Conservation (phyloP, 1,140 invertebrate species). For the Phocides pigmalion region DNA sequence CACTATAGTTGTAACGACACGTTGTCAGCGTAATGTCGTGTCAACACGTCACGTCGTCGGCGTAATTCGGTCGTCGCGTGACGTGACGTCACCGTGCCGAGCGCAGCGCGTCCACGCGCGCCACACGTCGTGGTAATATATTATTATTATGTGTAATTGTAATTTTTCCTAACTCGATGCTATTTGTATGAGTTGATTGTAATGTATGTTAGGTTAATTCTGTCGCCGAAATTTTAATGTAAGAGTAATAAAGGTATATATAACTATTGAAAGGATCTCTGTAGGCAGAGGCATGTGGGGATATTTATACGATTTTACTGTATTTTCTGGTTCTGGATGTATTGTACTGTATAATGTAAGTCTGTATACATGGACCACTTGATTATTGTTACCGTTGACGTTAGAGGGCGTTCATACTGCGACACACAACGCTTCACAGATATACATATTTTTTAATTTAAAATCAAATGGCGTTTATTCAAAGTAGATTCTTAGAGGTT, state of each 20-base stretch:
- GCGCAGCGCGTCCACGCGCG: not conserved
- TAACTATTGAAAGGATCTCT: slow-evolving; percentile 34
- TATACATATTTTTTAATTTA: too few species aligned
- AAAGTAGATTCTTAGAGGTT: too few species aligned
- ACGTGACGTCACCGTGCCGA: too few species aligned
- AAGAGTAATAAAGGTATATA: slow-evolving; percentile 10
- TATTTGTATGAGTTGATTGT: slow-evolving; percentile 24
- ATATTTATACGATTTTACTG: slow-evolving; percentile 34
- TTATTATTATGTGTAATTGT: slow-evolving; percentile 24
- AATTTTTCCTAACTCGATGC: slow-evolving; percentile 33
- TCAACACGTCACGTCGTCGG: too few species aligned
- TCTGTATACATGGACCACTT: slow-evolving; percentile 23
- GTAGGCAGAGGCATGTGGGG: slow-evolving; percentile 20
- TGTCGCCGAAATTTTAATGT: slow-evolving; percentile 32
- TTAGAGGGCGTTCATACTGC: too few species aligned
- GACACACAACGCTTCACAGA: too few species aligned
- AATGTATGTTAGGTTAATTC: slow-evolving; percentile 32
- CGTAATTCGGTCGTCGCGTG: too few species aligned
- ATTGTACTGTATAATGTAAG: slow-evolving; percentile 29
- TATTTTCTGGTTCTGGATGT: slow-evolving; percentile 31
- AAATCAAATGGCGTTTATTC: too few species aligned
- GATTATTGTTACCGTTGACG: too few species aligned
- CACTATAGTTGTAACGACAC: too few species aligned
- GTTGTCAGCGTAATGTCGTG: too few species aligned
- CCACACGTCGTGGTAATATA: slow-evolving; percentile 18